phyloP scores from a whole-genome alignment of 2,797 vertebrate species.

The Mormyrops boulengeri region DNA sequence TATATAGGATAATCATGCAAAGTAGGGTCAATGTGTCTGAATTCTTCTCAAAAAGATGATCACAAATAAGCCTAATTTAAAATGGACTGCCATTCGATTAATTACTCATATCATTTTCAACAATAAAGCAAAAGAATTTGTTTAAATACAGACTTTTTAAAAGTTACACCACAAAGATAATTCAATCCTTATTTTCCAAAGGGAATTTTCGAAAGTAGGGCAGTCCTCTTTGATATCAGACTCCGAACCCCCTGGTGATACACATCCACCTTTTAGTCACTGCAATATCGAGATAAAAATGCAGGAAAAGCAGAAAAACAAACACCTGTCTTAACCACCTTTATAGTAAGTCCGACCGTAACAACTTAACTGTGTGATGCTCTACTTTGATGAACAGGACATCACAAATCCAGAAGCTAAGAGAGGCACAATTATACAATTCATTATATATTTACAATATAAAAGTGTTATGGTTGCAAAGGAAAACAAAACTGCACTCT shows the following conservation, averaged over 20 bases:
- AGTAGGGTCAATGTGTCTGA: neutral
- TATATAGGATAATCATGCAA: neutral
- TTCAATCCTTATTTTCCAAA: slow-evolving; percentile 16
- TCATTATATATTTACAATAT: neutral
- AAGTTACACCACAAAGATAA: neutral
- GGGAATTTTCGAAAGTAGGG: slow-evolving; percentile 19
- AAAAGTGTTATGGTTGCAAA: slow-evolving; percentile 43
- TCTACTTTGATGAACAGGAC: neutral
- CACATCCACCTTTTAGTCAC: slow-evolving; percentile 18
- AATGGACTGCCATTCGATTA: neutral
- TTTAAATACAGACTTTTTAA: slow-evolving; percentile 2
- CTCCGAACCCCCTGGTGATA: slow-evolving; percentile 4
- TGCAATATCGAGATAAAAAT: neutral
- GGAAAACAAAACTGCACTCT: slow-evolving; percentile 39
- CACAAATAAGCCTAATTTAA: neutral
- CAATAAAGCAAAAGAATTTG: neutral
- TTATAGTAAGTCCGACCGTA: neutral
- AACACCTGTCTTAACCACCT: neutral
- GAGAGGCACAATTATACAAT: neutral
- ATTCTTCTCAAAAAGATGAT: neutral
- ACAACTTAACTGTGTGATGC: neutral
- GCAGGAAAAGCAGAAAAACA: neutral
- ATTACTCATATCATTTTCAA: neutral
- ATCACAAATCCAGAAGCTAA: neutral
- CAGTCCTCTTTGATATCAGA: slow-evolving; percentile 15